A percentile compares a stretch with the other conserved stretches of the same genome.
phyloP scores from a whole-genome alignment of 2,888 invertebrate genomes.

The Stegana nigrithorax region DNA sequence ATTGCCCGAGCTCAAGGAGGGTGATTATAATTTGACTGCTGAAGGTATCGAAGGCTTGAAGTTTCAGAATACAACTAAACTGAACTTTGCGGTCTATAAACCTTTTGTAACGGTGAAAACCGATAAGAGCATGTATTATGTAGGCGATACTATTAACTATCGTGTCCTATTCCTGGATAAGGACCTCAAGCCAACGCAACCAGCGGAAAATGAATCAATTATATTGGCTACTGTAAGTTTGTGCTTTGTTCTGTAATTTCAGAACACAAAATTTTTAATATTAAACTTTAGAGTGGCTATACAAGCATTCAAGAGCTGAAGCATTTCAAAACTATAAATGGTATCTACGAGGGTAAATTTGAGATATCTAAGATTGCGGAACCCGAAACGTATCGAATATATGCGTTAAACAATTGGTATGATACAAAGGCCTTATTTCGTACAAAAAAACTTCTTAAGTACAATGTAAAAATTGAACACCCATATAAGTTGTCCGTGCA shows the following conservation, averaged over 20 bases:
- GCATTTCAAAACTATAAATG: constrained; percentile 67
- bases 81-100: constrained; percentile 72
- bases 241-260: too few relatives aligned
- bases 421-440: constrained; percentile 67
- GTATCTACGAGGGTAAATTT: constrained; percentile 79
- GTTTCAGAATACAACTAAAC: constrained; percentile 79
- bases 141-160: constrained; percentile 85
- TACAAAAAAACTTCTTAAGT: constrained; percentile 92
- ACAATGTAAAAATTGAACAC: constrained; percentile 85
- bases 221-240: too few relatives aligned
- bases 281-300: not conserved
- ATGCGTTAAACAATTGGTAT: constrained; percentile 35
- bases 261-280: constrained; percentile 61
- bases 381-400: constrained; percentile 86
- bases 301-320: constrained; percentile 88
- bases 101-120: constrained; percentile 83
- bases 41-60: constrained; percentile 80
- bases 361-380: constrained; percentile 82
- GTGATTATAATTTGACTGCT: constrained; percentile 80
- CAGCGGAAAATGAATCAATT: constrained; percentile 73
- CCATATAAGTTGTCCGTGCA: constrained; percentile 85
- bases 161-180: constrained; percentile 73
- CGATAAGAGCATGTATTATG: constrained; percentile 91
- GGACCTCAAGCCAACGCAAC: constrained; percentile 76
- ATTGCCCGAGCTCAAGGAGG: constrained; percentile 64